A percentile compares a stretch with the other conserved stretches of the same genome.
Evolutionary conservation across 2,797 vertebrate species (phyloP).

Genomic region (Otolemur crassicaudatus): DNA sequence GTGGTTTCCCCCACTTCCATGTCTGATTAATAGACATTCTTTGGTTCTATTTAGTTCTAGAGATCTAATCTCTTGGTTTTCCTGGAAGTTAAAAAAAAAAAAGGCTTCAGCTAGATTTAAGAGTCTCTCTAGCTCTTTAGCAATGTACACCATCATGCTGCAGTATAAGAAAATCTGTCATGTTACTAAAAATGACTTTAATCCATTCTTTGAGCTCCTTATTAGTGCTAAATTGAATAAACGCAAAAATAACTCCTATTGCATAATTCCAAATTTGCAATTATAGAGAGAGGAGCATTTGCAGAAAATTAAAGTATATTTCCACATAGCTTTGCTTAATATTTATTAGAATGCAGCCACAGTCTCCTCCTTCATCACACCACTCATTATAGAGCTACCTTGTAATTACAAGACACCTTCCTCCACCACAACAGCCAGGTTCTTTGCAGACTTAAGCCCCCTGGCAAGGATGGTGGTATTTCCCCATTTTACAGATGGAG

Average conservation of each 20-base stretch:
- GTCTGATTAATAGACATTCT: neutral
- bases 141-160: constrained; percentile 43
- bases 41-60: neutral
- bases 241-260: constrained; percentile 56
- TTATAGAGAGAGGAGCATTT: constrained; percentile 60
- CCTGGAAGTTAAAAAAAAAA: neutral
- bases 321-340: constrained; percentile 73
- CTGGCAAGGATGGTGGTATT: neutral
- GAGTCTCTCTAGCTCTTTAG: neutral
- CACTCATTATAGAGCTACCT: constrained; percentile 33
- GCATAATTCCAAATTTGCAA: constrained; percentile 60
- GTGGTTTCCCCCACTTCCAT: neutral
- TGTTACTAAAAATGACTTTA: constrained; percentile 58
- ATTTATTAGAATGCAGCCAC: constrained; percentile 64
- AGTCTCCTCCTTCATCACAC: constrained; percentile 5
- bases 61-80: constrained; percentile 21
- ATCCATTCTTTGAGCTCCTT: constrained; percentile 68
- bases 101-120: neutral
- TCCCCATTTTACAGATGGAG: constrained; percentile 1
- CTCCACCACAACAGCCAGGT: neutral
- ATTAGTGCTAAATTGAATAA: constrained; percentile 72
- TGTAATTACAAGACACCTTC: neutral
- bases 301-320: constrained; percentile 56
- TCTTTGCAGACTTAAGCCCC: neutral
- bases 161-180: constrained; percentile 32